Base-by-base conservation (phyloP, 2,797 vertebrate genomes). In the Karalla daura region DNA sequence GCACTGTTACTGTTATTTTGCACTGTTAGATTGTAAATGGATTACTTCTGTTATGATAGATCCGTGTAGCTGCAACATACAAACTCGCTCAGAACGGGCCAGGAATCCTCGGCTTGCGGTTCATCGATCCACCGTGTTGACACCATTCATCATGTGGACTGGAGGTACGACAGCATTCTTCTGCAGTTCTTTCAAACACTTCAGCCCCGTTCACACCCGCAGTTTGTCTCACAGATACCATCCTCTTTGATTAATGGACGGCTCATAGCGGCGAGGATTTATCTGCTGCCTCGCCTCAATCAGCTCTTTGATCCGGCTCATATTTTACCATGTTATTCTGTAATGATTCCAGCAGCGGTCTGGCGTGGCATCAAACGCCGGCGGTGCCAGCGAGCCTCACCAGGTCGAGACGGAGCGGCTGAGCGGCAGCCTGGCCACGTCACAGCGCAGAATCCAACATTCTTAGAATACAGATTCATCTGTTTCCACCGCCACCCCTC, bases 401-500 rank as follows among this genome's bases (percentile, higher is more conserved):
- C 45, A 45, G 63, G 64, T 15, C 54, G 33, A 70, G 45, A 70
- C 5, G 44, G 80, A 79, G 61, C 23, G 58, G 56, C 58, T 37
- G 46, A 11, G 41, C 3, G 30, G 36, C 49, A 21, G 55, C 8
- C 49, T 17, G 14, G 32, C 45, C 63, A 50, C 15, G 58, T 63
- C 70, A 49, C 37, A 24, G n/a, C 20, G 0, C 5, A 40, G 25
- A 30, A n/a, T 28, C 17, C 11, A 60, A 55, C 11, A 25, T 14
- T 14, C 45, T 24, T 13, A n/a, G 1, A 49, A 15, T 56, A 24
- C 12, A 36, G 23, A 50, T 59, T 41, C 13, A 17, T 17, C 12
- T 12, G 23, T 11, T 23, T 14, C n/a, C n/a, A n/a, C n/a, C n/a
- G n/a, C n/a, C 13, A 20, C 6, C 17, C n/a, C 20, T 18, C 23